These are phyloP conservation scores for Spatula versicolor DNA, from an alignment of 2,797 vertebrate species.

Conservation along the genomic window DNA sequence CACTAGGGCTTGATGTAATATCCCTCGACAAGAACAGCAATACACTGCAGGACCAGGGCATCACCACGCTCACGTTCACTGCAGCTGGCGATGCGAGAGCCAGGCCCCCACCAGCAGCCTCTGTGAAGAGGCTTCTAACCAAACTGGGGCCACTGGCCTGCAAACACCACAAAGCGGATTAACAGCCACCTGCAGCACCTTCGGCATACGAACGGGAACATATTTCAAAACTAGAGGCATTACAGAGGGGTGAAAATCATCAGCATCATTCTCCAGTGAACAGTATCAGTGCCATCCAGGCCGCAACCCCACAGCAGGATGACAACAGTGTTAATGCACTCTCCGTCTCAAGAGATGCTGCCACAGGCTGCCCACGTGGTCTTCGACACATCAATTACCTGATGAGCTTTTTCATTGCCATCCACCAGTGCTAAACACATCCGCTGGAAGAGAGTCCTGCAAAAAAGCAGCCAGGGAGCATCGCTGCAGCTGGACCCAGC, in stretches of 20 bases:
- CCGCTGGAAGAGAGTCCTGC: neutral
- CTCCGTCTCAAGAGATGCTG: neutral
- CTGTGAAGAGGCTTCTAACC: neutral
- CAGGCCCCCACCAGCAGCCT: neutral
- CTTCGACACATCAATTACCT: neutral
- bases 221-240: fast-evolving
- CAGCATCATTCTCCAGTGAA: neutral
- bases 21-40: neutral
- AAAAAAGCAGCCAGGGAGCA: neutral
- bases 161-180: neutral
- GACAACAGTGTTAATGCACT: neutral
- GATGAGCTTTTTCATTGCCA: neutral
- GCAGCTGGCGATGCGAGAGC: neutral
- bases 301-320: neutral
- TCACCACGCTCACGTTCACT: neutral
- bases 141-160: neutral
- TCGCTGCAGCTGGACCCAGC: neutral
- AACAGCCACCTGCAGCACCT: neutral
- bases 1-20: neutral
- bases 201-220: neutral
- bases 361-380: fast-evolving
- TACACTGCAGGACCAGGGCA: neutral
- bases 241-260: neutral
- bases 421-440: neutral
- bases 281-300: neutral